phyloP scores from a whole-genome alignment of 2,113 vertebrate species.

The Rynchops niger region DNA sequence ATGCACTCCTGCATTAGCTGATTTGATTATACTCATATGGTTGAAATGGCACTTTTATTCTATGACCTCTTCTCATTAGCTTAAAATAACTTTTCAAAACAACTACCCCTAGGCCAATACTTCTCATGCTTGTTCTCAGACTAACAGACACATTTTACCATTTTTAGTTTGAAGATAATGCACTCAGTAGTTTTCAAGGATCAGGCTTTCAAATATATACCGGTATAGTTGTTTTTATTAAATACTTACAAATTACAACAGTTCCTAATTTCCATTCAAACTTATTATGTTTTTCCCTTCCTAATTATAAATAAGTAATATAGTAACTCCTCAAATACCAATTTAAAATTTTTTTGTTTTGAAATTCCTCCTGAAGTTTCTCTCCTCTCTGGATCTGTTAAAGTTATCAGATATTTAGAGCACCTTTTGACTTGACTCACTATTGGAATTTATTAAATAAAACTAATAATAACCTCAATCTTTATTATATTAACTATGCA shows the following conservation, averaged over 20 bases:
- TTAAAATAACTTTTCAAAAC: slow-evolving; percentile 5
- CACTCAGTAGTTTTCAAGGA: not conserved
- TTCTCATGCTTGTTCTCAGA: not conserved
- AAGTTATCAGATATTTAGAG: not conserved
- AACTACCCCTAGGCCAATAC: not conserved
- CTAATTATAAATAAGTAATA: not conserved
- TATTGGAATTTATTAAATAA: not conserved
- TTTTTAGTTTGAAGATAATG: not conserved
- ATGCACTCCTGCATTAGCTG: not conserved
- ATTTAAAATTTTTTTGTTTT: not conserved
- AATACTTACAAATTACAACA: not conserved
- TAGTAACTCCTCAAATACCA: not conserved
- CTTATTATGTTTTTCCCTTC: not conserved
- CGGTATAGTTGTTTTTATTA: not conserved
- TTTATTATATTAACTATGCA: not conserved
- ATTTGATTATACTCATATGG: not conserved
- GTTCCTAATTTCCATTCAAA: not conserved
- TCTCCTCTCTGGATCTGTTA: not conserved
- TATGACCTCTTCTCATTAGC: not conserved
- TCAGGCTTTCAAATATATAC: not conserved
- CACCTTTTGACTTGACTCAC: not conserved
- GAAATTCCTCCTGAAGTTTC: not conserved
- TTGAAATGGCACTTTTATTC: not conserved
- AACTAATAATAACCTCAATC: not conserved
- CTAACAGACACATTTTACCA: not conserved